Base-by-base conservation (phyloP, 2,113 vertebrate genomes). In the Symphodus melops region DNA sequence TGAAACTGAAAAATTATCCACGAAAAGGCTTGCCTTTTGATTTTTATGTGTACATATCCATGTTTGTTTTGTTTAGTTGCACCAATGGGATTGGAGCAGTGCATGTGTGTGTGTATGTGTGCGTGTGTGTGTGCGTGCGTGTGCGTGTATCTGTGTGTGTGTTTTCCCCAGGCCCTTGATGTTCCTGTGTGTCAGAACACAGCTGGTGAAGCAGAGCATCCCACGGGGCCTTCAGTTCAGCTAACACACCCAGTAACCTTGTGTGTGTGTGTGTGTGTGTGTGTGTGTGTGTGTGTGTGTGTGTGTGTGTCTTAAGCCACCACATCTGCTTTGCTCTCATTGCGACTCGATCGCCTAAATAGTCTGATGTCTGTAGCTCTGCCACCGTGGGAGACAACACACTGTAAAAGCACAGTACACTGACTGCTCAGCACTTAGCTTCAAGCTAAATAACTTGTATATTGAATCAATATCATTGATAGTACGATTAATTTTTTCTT, bases 181-280 rank as follows among this genome's bases (percentile, higher is more conserved):
- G 91, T 92, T 90, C 87, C 84, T 85, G 82, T 89, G 76, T 83
- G 84, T 90, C 80, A 84, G 91, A 91, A 89, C 89, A 89, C 91
- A 92, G 91, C 91, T 92, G 91, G 89, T 91, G 89, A 92, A 90
- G 86, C 82, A 57, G 60, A 68, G 21, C 53, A 10, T 85, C 88
- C 90, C 84, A 81, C 46, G 17, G 85, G 86, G 85, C 72, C 76
- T 75, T 56, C 14, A 17, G 72, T 51, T 56, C 68, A 77, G 51
- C 76, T 68, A 51, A 74, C 74, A 71, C 81, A 72, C 41, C 17
- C 67, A 39, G 21, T 59, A 14, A 20, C 44, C 4, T 8, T 33
- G 14, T 46, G 36, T 53, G 44, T 53, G 58, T 53, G 41, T 61
- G 49, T 41, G 58, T 42, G 59, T 64, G 41, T 55, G 75, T 64